Conservation (phyloP, 2,797 vertebrate genomes). For the Xiphorhynchus erythropygius region DNA sequence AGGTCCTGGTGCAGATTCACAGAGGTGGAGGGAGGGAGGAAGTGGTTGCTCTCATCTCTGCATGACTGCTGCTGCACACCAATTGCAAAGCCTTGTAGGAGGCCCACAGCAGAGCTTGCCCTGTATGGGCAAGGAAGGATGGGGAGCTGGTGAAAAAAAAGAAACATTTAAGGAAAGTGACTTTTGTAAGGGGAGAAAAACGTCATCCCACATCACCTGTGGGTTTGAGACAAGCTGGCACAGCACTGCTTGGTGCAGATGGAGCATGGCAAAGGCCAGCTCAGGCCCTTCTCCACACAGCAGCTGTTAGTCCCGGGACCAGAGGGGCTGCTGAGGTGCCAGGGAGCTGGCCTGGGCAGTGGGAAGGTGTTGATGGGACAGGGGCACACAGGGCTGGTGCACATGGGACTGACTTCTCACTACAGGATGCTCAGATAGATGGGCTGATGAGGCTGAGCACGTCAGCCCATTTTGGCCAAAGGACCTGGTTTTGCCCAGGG, state of each 20-base stretch:
- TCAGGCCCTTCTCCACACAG: neutral
- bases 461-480: neutral
- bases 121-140: neutral
- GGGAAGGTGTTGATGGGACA: neutral
- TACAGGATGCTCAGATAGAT: fast-evolving
- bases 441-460: neutral
- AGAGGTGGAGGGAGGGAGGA: slow-evolving; percentile 10
- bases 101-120: neutral
- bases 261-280: fast-evolving
- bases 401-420: neutral
- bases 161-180: neutral
- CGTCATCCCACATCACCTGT: neutral
- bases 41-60: slow-evolving; percentile 40
- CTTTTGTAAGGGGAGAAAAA: neutral
- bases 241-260: fast-evolving
- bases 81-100: neutral
- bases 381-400: neutral
- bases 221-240: neutral
- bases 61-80: neutral
- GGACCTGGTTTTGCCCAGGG: neutral
- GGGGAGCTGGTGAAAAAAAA: neutral
- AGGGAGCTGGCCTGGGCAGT: fast-evolving
- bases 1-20: neutral
- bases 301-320: neutral
- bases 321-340: neutral